A percentile compares a stretch with the other conserved stretches of the same genome.
Conservation (phyloP, 2,888 invertebrate genomes). For the Herminia tarsipennalis region DNA sequence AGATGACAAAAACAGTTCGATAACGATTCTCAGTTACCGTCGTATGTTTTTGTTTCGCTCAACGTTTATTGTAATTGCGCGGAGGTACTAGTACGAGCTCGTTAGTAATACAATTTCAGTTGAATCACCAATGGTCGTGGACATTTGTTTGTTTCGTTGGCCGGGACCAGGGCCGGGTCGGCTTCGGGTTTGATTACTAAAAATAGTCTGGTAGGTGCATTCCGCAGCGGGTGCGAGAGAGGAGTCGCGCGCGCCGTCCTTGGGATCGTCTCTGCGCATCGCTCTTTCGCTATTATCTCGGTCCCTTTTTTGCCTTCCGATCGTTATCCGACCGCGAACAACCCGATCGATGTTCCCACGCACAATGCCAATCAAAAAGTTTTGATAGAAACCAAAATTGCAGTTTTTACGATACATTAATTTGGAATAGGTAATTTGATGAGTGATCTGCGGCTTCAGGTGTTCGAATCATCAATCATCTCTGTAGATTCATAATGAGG, state of each 20-base stretch:
- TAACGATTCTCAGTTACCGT: constrained; percentile 18
- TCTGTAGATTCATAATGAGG: constrained; percentile 35
- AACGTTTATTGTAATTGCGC: constrained; percentile 43
- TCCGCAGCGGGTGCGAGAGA: constrained; percentile 56
- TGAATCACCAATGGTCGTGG: constrained; percentile 56
- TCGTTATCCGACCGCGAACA: constrained; percentile 81
- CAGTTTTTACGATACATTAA: constrained; percentile 70
- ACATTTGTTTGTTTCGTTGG: constrained; percentile 61
- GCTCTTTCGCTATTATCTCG: constrained; percentile 72
- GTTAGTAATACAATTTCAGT: constrained; percentile 53
- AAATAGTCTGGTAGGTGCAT: constrained; percentile 77
- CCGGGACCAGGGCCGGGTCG: constrained; percentile 56
- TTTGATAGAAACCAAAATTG: constrained; percentile 72
- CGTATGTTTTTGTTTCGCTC: constrained; percentile 25
- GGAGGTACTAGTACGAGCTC: constrained; percentile 41
- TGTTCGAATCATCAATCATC: constrained; percentile 47
- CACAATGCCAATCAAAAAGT: constrained; percentile 65
- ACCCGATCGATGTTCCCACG: constrained; percentile 78
- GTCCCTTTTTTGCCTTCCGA: constrained; percentile 82
- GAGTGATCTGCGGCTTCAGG: constrained; percentile 51
- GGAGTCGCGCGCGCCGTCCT: constrained; percentile 66
- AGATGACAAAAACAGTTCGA: constrained; percentile 23
- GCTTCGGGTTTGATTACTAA: constrained; percentile 77
- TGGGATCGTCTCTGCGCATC: constrained; percentile 62
- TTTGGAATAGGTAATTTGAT: constrained; percentile 57